Conservation (phyloP, 2,888 invertebrate species). For the Pyrocoelia pectoralis region DNA sequence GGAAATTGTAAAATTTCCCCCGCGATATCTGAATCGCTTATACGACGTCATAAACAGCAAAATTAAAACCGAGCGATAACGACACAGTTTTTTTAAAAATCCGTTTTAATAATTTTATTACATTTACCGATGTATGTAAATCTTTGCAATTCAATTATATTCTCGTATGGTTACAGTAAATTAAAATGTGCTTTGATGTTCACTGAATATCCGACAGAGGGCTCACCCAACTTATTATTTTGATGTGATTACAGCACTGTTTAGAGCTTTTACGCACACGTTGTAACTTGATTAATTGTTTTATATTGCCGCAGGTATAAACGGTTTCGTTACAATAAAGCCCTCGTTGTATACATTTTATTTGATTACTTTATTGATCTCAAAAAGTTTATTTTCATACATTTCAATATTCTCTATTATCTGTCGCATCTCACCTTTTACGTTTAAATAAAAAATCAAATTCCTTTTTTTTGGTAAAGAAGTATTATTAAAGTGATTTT, state of each 20-base stretch:
- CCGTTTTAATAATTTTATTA: neutral
- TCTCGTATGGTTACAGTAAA: slow-evolving; percentile 29
- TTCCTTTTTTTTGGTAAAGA: too few species aligned
- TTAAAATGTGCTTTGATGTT: slow-evolving; percentile 33
- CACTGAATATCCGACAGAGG: slow-evolving; percentile 26
- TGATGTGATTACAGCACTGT: slow-evolving; percentile 28
- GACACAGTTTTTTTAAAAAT: too few species aligned
- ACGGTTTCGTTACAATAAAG: neutral
- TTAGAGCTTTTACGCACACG: slow-evolving; percentile 23
- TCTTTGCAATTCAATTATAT: slow-evolving; percentile 24
- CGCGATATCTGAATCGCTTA: slow-evolving; percentile 12
- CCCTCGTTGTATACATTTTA: neutral
- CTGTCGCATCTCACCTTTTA: too few species aligned
- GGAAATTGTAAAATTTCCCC: slow-evolving; percentile 23
- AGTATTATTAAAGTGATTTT: too few species aligned
- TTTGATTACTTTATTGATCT: slow-evolving; percentile 2
- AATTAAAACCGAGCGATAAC: slow-evolving; percentile 2
- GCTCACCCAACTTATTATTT: slow-evolving; percentile 28
- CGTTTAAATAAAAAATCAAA: too few species aligned
- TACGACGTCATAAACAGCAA: neutral
- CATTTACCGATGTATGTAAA: slow-evolving; percentile 25
- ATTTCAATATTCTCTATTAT: too few species aligned
- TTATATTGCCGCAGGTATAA: slow-evolving; percentile 13
- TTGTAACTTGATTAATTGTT: slow-evolving; percentile 31
- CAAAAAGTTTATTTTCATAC: too few species aligned